Conservation (phyloP, 2,797 vertebrate genomes). For the Adelosebastes latens region DNA sequence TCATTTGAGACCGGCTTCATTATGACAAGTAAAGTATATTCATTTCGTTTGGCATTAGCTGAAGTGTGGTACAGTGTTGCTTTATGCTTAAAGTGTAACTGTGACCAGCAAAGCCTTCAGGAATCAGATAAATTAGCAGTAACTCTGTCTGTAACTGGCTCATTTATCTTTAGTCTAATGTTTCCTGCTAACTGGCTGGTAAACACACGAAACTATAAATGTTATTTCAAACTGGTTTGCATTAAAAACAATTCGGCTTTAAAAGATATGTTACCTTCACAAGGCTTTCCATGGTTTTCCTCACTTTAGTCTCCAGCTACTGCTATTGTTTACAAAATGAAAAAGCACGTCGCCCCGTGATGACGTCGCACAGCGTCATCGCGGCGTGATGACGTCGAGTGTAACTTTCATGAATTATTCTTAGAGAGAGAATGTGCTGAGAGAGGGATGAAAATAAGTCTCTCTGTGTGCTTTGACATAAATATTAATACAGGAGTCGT, state of each 20-base stretch:
- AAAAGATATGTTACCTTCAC: slow-evolving; percentile 73
- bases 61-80: neutral
- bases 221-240: neutral
- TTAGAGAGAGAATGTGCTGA: neutral
- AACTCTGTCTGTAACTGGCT: neutral
- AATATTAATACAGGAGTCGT: neutral
- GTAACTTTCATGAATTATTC: neutral
- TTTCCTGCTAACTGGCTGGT: neutral
- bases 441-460: neutral
- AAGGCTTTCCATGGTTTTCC: slow-evolving; percentile 70
- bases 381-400: slow-evolving; percentile 20
- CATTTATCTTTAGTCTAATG: neutral
- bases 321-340: slow-evolving; percentile 65
- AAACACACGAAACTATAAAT: neutral
- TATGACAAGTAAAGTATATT: neutral
- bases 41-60: neutral
- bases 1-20: neutral
- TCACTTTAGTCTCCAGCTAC: neutral
- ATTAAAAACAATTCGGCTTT: neutral
- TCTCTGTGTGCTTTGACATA: neutral
- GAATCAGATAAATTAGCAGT: neutral
- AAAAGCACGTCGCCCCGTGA: slow-evolving; percentile 29
- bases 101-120: accelerated
- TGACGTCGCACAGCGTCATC: neutral
- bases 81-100: no score